A percentile compares a stretch with the other conserved stretches of the same genome.
Evolutionary conservation across 2,797 vertebrate genomes (phyloP).

Genomic region (Eulemur rubriventer): DNA sequence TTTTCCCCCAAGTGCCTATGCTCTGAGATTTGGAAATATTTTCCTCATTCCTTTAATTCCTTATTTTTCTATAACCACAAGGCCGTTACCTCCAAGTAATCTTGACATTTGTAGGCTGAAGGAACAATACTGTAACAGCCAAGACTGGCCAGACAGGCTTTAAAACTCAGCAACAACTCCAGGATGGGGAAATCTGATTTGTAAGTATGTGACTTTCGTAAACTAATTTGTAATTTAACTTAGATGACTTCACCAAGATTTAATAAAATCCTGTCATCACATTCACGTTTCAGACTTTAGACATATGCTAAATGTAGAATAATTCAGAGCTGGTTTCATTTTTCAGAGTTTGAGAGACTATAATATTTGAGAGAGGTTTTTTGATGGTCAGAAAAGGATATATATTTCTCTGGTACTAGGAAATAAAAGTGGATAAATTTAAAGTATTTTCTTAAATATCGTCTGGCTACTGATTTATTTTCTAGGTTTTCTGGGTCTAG

Average conservation of each 20-base stretch:
- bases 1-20: not conserved
- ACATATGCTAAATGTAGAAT: constrained; percentile 48
- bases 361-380: constrained; percentile 55
- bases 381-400: constrained; percentile 52
- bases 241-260: constrained; percentile 59
- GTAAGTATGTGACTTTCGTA: constrained; percentile 50
- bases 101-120: constrained; percentile 52
- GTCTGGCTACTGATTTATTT: not conserved
- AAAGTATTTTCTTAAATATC: not conserved
- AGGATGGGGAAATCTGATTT: constrained; percentile 30
- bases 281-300: constrained; percentile 51
- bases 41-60: constrained; percentile 18
- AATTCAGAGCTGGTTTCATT: constrained; percentile 59
- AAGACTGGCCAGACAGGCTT: constrained; percentile 22
- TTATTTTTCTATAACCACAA: constrained; percentile 50
- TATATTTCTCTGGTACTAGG: not conserved
- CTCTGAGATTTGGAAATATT: constrained; percentile 50
- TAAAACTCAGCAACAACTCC: constrained; percentile 30
- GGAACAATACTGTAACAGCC: constrained; percentile 41
- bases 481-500: not conserved
- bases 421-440: constrained; percentile 27
- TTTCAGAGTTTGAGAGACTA: constrained; percentile 27
- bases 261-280: constrained; percentile 67
- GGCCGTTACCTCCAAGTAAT: constrained; percentile 24
- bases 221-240: constrained; percentile 62